Conservation (phyloP, 2,888 invertebrate species). For the Trachelus troglodyta region DNA sequence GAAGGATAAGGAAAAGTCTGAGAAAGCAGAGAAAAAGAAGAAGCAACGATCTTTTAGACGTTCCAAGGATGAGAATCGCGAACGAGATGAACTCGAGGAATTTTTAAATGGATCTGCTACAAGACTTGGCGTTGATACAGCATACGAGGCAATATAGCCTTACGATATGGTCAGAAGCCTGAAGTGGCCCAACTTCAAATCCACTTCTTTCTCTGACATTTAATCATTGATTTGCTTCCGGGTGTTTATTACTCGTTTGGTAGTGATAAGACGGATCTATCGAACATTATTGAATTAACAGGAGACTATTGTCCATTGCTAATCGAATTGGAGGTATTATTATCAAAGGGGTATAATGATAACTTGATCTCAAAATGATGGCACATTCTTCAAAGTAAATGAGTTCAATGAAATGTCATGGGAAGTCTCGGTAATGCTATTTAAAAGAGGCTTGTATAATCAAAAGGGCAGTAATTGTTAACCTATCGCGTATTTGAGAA, state of each 20-base stretch:
- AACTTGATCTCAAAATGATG: neutral
- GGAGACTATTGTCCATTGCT: neutral
- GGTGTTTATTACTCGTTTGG: neutral
- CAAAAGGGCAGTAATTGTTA: slow-evolving; percentile 1
- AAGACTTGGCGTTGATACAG: slow-evolving; percentile 69
- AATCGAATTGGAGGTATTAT: neutral
- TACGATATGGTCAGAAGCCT: slow-evolving; percentile 26
- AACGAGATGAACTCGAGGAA: slow-evolving; percentile 72
- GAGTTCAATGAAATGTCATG: neutral
- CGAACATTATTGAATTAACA: neutral
- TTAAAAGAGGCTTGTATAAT: slow-evolving; percentile 1
- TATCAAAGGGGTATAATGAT: neutral
- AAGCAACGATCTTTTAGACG: slow-evolving; percentile 60
- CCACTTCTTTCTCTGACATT: slow-evolving; percentile 1
- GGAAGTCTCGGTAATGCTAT: neutral
- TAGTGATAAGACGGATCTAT: neutral
- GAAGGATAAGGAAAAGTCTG: slow-evolving; percentile 68
- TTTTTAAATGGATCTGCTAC: slow-evolving; percentile 71
- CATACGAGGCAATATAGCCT: slow-evolving; percentile 73
- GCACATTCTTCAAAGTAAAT: neutral
- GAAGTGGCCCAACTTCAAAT: slow-evolving; percentile 3
- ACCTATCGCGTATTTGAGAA: neutral
- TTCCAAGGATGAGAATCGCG: slow-evolving; percentile 65
- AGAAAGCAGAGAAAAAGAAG: slow-evolving; percentile 64
- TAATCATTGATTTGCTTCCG: neutral